Base-by-base conservation (phyloP, 2,797 vertebrate species). In the Dendrocincla tyrannina region DNA sequence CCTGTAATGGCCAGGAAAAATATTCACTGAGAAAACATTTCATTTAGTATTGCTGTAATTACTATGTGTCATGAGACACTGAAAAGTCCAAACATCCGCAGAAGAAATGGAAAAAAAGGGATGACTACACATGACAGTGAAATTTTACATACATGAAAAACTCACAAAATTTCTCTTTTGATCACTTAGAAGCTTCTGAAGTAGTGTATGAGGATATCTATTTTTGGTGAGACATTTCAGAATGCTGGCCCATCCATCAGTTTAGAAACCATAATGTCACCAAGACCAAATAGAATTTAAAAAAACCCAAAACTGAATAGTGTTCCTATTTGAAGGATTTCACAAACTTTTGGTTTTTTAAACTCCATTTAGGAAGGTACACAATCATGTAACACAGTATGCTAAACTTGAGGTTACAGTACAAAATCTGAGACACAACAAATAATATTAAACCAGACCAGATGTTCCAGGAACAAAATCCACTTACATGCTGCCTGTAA, bases 1-100 rank as follows among this genome's bases (percentile, higher is more conserved):
- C 97, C 99, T 99, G 83, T 42, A 95, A 69, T 1, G 52, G 67
- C 63, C 39, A 96, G 9, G 9, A 93, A 37, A 6, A 95, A 75
- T 15, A 72, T 25, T 39, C 22, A 91, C 7, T 55, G n/a, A 84
- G 20, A 53, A 89, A 77, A 79, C 8, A 46, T 8, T 32, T 2
- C 9, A 59, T 39, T 89, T 58, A 64, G 20, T 35, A 85, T 52
- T 86, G 46, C 68, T 89, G 49, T 20, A 56, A 32, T 32, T 90
- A 53, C 14, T 50, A 7, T 47, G 13, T 20, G 35, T 24, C 49
- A 69, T 6, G 13, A 86, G 30, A 33, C 20, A 47, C 0, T 49
- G 30, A n/a, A 64, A 80, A 91, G 22, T 50, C 10, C 5, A 68
- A 76, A 81, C 39, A 39, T 42, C 17, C 33, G 35, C 2, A 52